Percentiles rank a stretch among this genome's conserved stretches.
phyloP scores from a whole-genome alignment of 1,140 invertebrate genomes.

The Leptopilina clavipes region DNA sequence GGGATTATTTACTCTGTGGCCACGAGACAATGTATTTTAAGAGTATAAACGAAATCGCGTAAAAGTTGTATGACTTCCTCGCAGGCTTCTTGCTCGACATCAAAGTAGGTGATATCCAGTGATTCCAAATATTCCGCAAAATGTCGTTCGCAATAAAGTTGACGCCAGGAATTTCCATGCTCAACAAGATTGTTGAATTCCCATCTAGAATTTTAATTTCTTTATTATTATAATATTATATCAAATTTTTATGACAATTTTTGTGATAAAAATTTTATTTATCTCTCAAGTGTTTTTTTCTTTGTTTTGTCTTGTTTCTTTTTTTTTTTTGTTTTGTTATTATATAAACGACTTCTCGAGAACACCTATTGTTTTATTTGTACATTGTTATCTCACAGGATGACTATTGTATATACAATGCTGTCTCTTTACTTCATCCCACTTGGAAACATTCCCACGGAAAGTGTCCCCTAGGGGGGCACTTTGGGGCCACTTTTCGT shows the following conservation, averaged over 20 bases:
- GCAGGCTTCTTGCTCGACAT: constrained; percentile 54
- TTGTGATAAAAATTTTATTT: no score
- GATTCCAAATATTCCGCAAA: constrained; percentile 68
- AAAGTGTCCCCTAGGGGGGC: no score
- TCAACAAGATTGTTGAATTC: constrained; percentile 58
- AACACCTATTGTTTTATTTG: background rate
- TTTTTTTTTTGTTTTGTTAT: no score
- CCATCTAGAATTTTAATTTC: constrained; percentile 58
- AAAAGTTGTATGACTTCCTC: constrained; percentile 57
- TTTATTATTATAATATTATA: background rate
- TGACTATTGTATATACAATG: constrained; percentile 8
- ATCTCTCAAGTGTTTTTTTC: no score
- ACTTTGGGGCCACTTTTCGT: no score
- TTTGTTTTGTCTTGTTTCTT: no score
- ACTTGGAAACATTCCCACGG: no score
- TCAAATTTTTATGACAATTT: no score
- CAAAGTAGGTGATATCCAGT: constrained; percentile 60
- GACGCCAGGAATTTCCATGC: constrained; percentile 68
- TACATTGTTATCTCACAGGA: background rate
- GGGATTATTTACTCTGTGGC: constrained; percentile 59
- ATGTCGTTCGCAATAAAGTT: constrained; percentile 68
- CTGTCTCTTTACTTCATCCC: background rate
- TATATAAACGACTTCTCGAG: background rate
- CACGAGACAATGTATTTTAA: constrained; percentile 61
- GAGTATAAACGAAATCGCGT: constrained; percentile 52